Evolutionary conservation across 2,888 invertebrate species (phyloP).

Genomic region (Orchesellides sinensis): DNA sequence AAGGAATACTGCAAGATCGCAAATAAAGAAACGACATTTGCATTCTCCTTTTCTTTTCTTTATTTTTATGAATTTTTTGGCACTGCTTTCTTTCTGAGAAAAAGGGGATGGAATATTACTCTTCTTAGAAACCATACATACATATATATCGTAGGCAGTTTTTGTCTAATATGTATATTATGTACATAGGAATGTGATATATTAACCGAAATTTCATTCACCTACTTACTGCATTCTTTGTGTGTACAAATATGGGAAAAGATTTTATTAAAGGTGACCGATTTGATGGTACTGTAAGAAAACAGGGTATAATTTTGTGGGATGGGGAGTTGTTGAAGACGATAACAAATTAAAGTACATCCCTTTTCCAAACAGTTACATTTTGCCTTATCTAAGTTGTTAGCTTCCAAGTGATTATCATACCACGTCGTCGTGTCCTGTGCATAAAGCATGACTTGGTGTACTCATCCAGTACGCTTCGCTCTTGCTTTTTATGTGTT

Average conservation of each 20-base stretch:
- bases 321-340: not conserved
- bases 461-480: constrained; percentile 37
- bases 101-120: too few species aligned
- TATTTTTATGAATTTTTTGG: too few species aligned
- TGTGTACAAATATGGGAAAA: not conserved
- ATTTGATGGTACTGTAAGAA: constrained; percentile 33
- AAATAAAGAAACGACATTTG: too few species aligned
- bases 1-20: too few species aligned
- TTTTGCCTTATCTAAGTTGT: constrained; percentile 18
- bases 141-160: too few species aligned
- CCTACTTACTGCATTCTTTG: too few species aligned
- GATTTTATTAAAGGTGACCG: constrained; percentile 31
- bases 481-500: constrained; percentile 31
- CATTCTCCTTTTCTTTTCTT: too few species aligned
- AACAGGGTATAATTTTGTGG: constrained; percentile 5
- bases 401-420: constrained; percentile 45
- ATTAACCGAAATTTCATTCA: too few species aligned
- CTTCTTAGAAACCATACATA: too few species aligned
- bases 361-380: constrained; percentile 15
- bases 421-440: constrained; percentile 20
- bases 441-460: constrained; percentile 46
- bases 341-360: constrained; percentile 8
- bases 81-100: too few species aligned
- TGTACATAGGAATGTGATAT: too few species aligned
- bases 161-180: too few species aligned